Percentiles rank a stretch among this genome's conserved stretches.
Evolutionary conservation across 2,888 invertebrate genomes (phyloP).

Genomic region (Strigamia transsilvanica): DNA sequence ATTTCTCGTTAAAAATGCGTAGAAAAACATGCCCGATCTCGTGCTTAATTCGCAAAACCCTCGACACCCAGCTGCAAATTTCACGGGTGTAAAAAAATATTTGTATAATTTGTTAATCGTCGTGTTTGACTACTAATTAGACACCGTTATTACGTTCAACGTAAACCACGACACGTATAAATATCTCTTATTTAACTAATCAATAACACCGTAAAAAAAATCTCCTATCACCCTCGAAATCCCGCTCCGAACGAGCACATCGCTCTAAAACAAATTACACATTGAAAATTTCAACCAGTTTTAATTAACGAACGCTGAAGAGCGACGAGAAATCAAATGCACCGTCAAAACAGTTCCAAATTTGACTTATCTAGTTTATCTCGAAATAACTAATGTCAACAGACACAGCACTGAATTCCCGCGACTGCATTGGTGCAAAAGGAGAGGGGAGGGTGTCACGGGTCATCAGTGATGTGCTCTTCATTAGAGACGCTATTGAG

Average conservation of each 20-base stretch:
- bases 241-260: neutral
- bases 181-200: neutral
- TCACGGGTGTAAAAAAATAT: neutral
- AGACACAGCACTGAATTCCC: neutral
- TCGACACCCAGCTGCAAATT: neutral
- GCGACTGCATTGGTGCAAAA: constrained; percentile 17
- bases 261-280: neutral
- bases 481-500: constrained; percentile 46
- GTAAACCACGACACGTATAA: neutral
- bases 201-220: neutral
- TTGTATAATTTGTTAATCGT: neutral
- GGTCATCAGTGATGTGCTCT: constrained; percentile 49
- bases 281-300: neutral
- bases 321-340: no score
- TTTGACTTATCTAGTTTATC: no score
- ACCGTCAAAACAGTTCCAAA: no score
- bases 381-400: neutral
- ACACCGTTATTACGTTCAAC: neutral
- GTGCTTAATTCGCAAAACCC: neutral
- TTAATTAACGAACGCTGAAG: no score
- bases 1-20: neutral
- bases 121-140: neutral
- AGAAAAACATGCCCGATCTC: neutral
- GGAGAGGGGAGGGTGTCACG: constrained; percentile 22
- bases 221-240: neutral